Base-by-base conservation (phyloP, 2,888 invertebrate genomes). In the Eupeodes luniger region DNA sequence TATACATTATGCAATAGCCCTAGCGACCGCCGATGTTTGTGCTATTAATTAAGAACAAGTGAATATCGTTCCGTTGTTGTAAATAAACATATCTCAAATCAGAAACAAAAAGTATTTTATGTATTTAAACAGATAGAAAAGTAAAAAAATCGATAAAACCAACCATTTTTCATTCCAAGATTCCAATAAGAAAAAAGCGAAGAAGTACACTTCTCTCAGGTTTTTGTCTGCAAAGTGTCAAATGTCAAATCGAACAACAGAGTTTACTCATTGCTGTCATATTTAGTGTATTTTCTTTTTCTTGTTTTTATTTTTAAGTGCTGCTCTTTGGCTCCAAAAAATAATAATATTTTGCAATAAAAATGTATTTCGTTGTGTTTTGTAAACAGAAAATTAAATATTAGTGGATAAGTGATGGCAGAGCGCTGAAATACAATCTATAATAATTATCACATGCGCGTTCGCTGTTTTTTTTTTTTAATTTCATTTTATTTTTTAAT, bases 281-380 rank as follows among this genome's bases (percentile, higher is more conserved):
- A n/a, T 7, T 51, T 72, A 74, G 75, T 75, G 34, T 79, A 14
- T 49, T 36, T 77, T 77, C 47, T 64, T 61, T 76, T 69, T 79
- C 62, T 49, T 83, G 66, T 84, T 69, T 67, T 51, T 64, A 44
- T 16, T 76, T 75, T 55, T 72, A 61, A 62, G 16, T 64, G 62
- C 47, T 69, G 5, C 40, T 47, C 59, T 16, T n/a, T 69, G 53
- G 53, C 36, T 55, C 10, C 7, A 40, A 70, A 51, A 72, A 72
- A 81, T 72, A 64, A 16, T n/a, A 51, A 51, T 55, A 77, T 64
- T 88, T 78, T 49, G 75, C 69, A 70, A 81, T 51, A 70, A 77
- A 88, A 78, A 88, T 88, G 88, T 81, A 88, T 85, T 88, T 88
- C 81, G 49, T 88, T 64, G 85, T 88, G 77, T 88, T 88, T 88